phyloP scores from a whole-genome alignment of 2,888 invertebrate species.

The Poecilus cupreus region DNA sequence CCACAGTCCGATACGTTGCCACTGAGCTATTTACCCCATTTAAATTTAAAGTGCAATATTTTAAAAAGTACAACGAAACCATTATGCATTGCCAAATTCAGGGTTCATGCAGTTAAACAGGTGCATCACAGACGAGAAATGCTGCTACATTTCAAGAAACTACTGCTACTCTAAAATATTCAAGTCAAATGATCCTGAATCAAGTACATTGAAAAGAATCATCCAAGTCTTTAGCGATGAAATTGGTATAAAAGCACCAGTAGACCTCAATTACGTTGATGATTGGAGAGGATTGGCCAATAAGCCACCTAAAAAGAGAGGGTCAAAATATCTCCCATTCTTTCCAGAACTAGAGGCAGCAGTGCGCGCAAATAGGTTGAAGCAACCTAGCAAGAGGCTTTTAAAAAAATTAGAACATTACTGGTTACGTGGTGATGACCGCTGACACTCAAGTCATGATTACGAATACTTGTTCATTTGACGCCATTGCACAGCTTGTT shows the following conservation, averaged over 20 bases:
- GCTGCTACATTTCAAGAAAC: neutral
- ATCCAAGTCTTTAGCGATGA: neutral
- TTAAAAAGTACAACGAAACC: neutral
- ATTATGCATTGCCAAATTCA: neutral
- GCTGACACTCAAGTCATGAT: too few species aligned
- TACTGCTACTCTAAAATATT: neutral
- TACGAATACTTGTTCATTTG: too few species aligned
- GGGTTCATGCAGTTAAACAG: neutral
- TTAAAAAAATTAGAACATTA: too few species aligned
- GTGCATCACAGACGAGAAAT: neutral
- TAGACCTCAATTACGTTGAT: neutral
- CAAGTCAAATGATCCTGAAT: neutral
- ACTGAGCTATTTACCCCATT: too few species aligned
- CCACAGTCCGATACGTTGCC: too few species aligned
- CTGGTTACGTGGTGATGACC: too few species aligned
- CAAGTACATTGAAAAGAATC: neutral
- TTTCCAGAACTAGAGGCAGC: neutral
- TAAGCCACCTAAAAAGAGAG: neutral
- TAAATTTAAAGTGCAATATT: conserved; percentile 5
- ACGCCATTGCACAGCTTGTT: too few species aligned
- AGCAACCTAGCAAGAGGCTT: too few species aligned
- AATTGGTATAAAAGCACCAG: neutral
- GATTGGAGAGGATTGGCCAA: neutral
- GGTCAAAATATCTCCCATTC: neutral
- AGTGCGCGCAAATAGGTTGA: neutral